Base-by-base conservation (phyloP, 1,140 invertebrate genomes). In the Drosophila pruinosa region DNA sequence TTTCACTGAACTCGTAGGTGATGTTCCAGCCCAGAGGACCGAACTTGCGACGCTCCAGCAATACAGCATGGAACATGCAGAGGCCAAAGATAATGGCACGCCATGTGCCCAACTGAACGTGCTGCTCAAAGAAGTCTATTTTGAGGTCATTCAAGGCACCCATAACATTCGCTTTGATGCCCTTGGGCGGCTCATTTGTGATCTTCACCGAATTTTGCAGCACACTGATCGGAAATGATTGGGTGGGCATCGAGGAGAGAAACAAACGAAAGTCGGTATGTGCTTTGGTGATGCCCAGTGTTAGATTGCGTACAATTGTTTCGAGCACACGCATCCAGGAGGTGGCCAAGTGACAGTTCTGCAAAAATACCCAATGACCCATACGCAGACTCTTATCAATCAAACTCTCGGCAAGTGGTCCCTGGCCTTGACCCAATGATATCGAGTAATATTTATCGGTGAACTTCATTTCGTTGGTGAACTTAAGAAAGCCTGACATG, bases 121-220 rank as follows among this genome's bases (percentile, higher is more conserved):
- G 94, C 64, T 95, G 93, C 91, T 97, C 95, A 82, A 97, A 97
- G 90, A 95, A 97, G 8, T 96, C 95, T 56, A 94, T 93, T 34
- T 94, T 93, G 77, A 97, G 94, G 83, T 97, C 96, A 19, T 93
- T 92, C 45, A 98, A 94, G 0, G 97, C 96, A 54, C 96, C 93
- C 70, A 96, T 94, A 0, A 98, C 93, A 90, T 98, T 96, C 0
- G 95, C 94, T 75, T 95, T 94, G 0, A 98, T 92, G 0, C 97
- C 97, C 92, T 97, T 97, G 0, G 97, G 97, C 0, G 97, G 96
- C 89, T 98, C 97, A 86, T 97, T 98, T 0, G 97, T 98, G 39
- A 98, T 96, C 92, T 98, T 98, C 0, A 98, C 95, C 31, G 97
- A 96, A 89, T 98, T 98, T 90, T 98, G 97, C 4, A 98, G 92